These are phyloP conservation scores for Aphelocoma californica DNA, from an alignment of 2,797 vertebrate genomes.

Conservation along the genomic window DNA sequence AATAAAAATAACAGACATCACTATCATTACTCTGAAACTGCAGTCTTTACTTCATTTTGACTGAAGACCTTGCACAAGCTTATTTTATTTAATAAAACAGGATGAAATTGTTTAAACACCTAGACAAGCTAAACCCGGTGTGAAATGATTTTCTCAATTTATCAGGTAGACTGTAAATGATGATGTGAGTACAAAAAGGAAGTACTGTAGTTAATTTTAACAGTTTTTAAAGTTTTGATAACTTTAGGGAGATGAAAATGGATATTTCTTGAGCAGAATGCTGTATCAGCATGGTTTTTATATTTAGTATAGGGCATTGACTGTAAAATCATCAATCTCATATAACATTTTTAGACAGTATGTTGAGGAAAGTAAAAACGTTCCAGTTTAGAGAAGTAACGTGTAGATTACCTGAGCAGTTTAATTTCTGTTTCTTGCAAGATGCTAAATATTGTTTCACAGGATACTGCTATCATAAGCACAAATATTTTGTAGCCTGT, in stretches of 20 bases:
- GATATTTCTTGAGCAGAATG: slow-evolving; percentile 12
- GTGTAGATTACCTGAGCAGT: background rate
- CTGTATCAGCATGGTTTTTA: slow-evolving; percentile 32
- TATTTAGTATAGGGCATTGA: slow-evolving; percentile 9
- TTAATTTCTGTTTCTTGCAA: background rate
- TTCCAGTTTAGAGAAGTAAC: slow-evolving; percentile 10
- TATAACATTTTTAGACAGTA: slow-evolving; percentile 22
- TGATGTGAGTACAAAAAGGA: slow-evolving; percentile 28
- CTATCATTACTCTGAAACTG: slow-evolving; percentile 28
- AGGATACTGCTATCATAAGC: background rate
- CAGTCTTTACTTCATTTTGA: slow-evolving; percentile 52
- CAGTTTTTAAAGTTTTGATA: slow-evolving; percentile 60
- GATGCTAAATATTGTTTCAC: background rate
- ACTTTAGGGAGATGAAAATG: slow-evolving; percentile 8
- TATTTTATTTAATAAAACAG: slow-evolving; percentile 48
- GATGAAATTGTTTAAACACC: slow-evolving; percentile 7
- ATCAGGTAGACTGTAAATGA: slow-evolving; percentile 44
- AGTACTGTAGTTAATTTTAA: slow-evolving; percentile 55
- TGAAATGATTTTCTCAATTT: slow-evolving; percentile 52
- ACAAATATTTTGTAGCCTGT: background rate
- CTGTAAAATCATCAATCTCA: slow-evolving; percentile 24
- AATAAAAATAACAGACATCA: slow-evolving; percentile 59
- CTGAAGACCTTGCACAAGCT: slow-evolving; percentile 29
- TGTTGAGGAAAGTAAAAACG: slow-evolving; percentile 60
- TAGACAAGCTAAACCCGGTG: slow-evolving; percentile 12